phyloP scores from a whole-genome alignment of 37 sponge, comb jelly and placozoan species.

The Hexactinellida sp. region DNA sequence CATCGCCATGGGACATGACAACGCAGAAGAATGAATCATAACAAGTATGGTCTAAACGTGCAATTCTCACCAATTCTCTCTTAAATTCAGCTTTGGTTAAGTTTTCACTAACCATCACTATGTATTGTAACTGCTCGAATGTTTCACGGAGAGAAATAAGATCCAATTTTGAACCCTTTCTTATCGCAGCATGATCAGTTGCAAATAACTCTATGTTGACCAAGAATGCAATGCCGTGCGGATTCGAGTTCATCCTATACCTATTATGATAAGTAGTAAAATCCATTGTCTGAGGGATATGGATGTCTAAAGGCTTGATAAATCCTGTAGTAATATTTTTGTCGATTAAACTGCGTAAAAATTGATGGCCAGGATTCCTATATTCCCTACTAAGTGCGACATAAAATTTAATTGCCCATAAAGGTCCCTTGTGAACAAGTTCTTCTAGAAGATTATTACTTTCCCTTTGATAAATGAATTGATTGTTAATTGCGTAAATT shows the following conservation, averaged over 20 bases:
- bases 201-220: background rate
- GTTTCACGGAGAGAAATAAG: background rate
- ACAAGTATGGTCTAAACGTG: background rate
- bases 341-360: background rate
- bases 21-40: conserved; percentile 4
- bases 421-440: background rate
- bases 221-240: background rate
- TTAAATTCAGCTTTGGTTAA: background rate
- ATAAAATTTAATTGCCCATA: conserved; percentile 3
- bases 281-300: background rate
- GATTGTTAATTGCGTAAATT: background rate
- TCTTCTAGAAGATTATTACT: background rate
- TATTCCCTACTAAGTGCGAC: background rate
- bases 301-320: background rate
- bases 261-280: background rate
- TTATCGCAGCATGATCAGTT: background rate
- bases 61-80: background rate
- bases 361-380: background rate
- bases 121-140: background rate
- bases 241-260: background rate
- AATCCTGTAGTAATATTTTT: background rate
- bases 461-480: background rate
- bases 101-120: background rate
- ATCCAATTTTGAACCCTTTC: background rate
- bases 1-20: background rate